Base-by-base conservation (phyloP, 2,888 invertebrate genomes). In the Stenolophus ochropezus region DNA sequence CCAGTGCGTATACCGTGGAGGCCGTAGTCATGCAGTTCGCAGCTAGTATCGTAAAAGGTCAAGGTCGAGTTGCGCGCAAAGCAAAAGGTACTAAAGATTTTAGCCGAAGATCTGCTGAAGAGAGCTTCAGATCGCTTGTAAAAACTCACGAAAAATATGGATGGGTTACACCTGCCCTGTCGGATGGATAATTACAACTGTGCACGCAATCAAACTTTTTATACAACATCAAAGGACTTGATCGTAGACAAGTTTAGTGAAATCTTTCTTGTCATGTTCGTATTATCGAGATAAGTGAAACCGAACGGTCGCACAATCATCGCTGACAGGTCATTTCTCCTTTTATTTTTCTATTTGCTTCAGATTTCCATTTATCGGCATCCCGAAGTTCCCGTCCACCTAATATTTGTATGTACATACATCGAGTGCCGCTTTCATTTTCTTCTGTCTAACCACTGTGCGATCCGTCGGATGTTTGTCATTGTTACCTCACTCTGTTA, bases 91-190 rank as follows among this genome's bases (percentile, higher is more conserved):
- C 94, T 86, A 94, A 96, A 87, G 95, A 95, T 88, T 96, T 96
- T 89, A 95, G 92, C 85, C 91, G 92, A 84, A 92, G 95, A 84
- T 93, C 95, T 76, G 96, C 96, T n/a, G 96, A 96, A 88, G 96
- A 96, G 87, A 95, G 96, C 25, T 96, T 96, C 90, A 92, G 96
- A 85, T 96, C 95, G 81, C 91, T 96, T 84, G 96, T 96, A 82
- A 96, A 96, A 89, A 96, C 96, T 5, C 96, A 96, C 87, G 96
- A 96, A 87, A 96, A 96, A 87, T 96, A 96, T 87, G 96, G 96
- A 77, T 96, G 96, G 96, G 96, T 96, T 71, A 96, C 96, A 23
- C 96, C 96, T 23, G 94, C 96, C 14, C 91, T 96, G 83, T 93
- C 96, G 61, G 96, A 96, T 89, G 96, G 96, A 87, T 96, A 94